Base-by-base conservation (phyloP, 2,113 vertebrate species). In the Nicator chloris region DNA sequence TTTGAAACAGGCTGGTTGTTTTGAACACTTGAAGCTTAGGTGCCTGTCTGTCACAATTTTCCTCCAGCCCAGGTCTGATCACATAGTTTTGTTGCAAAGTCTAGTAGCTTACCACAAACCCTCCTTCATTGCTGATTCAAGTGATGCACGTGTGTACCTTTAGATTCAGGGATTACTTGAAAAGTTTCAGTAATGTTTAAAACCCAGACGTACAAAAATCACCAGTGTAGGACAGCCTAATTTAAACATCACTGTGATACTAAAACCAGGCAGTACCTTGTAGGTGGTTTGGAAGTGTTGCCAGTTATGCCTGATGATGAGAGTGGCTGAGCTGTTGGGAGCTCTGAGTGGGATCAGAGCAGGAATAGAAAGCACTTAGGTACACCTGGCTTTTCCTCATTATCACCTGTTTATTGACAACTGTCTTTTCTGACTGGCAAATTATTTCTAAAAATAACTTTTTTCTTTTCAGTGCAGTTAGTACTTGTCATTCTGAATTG, bases 31-130 rank as follows among this genome's bases (percentile, higher is more conserved):
- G 7, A 83, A 50, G 47, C 26, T 49, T 21, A 23, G n/a, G 14
- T 6, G 12, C 15, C 20, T 85, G 33, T 33, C 30, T 69, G n/a
- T 18, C 30, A 35, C 0, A 0, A 9, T 31, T 39, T 63, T 57
- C 49, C 42, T 50, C 24, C 14, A 31, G 39, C 30, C 35, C 24
- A 31, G 17, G 37, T 22, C 39, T 18, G 37, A 45, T 20, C 3
- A 4, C 2, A 1, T 20, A 24, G 16, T 50, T 56, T 17, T 27
- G 4, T 12, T 82, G 45, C 1, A 1, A 56, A 75, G 37, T n/a
- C 30, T 60, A 18, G 50, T 76, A 84, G n/a, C 31, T 91, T 69
- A 37, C 40, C 3, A 6, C 45, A 53, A 51, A 90, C 16, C 7
- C 5, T 3, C 10, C 28, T 77, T 30, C 18, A 1, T 23, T 17